These are phyloP conservation scores for Halichondria panicea DNA, from an alignment of 37 sponge, comb jelly and placozoan species.

Conservation along the genomic window DNA sequence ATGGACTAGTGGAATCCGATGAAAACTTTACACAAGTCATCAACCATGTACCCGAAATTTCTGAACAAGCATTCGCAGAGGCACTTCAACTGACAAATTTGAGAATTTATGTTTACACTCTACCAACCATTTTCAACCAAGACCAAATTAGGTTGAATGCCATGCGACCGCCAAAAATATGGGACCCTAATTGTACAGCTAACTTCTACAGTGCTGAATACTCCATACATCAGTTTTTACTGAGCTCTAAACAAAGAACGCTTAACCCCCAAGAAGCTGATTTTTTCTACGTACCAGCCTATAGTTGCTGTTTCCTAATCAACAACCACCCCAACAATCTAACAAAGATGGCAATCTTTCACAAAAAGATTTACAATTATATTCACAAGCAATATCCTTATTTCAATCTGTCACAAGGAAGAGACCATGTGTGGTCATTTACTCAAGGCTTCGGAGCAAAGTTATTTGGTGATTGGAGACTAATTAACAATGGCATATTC, in stretches of 20 bases:
- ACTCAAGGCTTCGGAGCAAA: slow-evolving; percentile 29
- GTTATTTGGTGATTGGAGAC: slow-evolving; percentile 34
- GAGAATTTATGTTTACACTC: slow-evolving; percentile 44
- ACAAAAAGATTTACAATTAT: slow-evolving; percentile 15
- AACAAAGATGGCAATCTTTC: slow-evolving; percentile 29
- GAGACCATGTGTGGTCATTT: slow-evolving; percentile 56
- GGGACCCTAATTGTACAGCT: slow-evolving; percentile 40
- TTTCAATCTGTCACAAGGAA: slow-evolving; percentile 46
- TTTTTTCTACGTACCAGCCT: slow-evolving; percentile 50
- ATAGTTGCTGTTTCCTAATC: slow-evolving; percentile 45
- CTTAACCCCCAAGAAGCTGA: slow-evolving; percentile 36
- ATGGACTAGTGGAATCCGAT: background rate
- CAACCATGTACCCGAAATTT: background rate
- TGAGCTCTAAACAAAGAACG: slow-evolving; percentile 25
- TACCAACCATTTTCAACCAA: slow-evolving; percentile 27
- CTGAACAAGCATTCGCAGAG: background rate
- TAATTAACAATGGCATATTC: slow-evolving; percentile 31
- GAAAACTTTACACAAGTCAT: background rate
- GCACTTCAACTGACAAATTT: slow-evolving; percentile 11
- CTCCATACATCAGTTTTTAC: slow-evolving; percentile 33
- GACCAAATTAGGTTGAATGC: slow-evolving; percentile 26
- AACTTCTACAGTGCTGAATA: slow-evolving; percentile 51
- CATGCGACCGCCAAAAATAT: slow-evolving; percentile 26
- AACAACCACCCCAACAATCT: slow-evolving; percentile 43
- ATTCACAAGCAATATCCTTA: slow-evolving; percentile 21